Percentiles rank a stretch among this genome's conserved stretches.
Evolutionary conservation across 2,113 vertebrate genomes (phyloP).

Genomic region (Crocuta crocuta): DNA sequence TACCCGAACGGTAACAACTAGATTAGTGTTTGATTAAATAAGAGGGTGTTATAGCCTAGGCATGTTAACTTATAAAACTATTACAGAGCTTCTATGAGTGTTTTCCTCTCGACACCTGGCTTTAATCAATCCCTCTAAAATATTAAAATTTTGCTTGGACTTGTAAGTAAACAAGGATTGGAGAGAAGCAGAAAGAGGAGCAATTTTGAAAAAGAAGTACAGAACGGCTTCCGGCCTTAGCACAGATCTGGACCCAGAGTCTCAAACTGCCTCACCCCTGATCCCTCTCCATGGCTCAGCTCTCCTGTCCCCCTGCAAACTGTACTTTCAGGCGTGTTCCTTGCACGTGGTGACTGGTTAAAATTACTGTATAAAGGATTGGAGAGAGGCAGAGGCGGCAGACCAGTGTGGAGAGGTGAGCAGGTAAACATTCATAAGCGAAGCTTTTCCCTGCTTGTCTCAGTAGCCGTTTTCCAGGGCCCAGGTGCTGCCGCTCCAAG

Average conservation of each 20-base stretch:
- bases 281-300: not conserved
- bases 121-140: not conserved
- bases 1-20: not conserved
- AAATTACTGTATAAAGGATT: not conserved
- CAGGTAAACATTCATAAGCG: not conserved
- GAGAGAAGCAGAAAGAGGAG: not conserved
- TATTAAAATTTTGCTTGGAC: not conserved
- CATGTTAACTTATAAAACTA: not conserved
- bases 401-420: not conserved
- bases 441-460: not conserved
- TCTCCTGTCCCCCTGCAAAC: not conserved
- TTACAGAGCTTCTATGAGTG: not conserved
- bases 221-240: not conserved
- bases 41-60: not conserved
- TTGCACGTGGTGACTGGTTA: not conserved
- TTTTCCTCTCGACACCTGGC: not conserved
- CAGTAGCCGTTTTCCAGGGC: not conserved
- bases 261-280: not conserved
- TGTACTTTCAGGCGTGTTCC: not conserved
- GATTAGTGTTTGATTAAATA: not conserved
- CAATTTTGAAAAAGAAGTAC: not conserved
- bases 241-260: not conserved
- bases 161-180: not conserved
- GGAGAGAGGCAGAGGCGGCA: not conserved
- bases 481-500: not conserved